Evolutionary conservation across 2,888 invertebrate species (phyloP).

Genomic region (Blastobasis adustella): DNA sequence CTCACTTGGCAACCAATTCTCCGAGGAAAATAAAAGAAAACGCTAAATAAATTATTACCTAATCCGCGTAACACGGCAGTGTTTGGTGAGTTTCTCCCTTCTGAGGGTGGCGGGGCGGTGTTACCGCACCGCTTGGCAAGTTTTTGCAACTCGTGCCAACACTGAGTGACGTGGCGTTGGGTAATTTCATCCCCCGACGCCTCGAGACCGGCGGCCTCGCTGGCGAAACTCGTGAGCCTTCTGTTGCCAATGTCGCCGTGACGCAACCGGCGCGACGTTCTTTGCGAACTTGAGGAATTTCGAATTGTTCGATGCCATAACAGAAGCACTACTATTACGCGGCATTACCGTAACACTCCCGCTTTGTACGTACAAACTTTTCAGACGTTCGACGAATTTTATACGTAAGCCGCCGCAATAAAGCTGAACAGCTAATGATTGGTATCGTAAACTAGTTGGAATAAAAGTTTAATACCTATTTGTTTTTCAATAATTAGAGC

Average conservation of each 20-base stretch:
- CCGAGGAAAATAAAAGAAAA: constrained; percentile 22
- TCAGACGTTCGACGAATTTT: too few relatives aligned
- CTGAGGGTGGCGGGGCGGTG: constrained; percentile 22
- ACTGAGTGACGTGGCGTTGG: constrained; percentile 32
- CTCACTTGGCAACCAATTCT: constrained; percentile 1
- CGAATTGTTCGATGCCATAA: too few relatives aligned
- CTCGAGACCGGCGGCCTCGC: background rate
- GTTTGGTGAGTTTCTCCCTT: constrained; percentile 34
- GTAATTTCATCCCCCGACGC: constrained; percentile 18
- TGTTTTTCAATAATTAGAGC: constrained; percentile 1
- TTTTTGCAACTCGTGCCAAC: constrained; percentile 39
- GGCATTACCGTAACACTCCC: too few relatives aligned
- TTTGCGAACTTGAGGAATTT: too few relatives aligned
- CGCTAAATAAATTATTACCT: constrained; percentile 50
- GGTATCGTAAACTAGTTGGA: too few relatives aligned
- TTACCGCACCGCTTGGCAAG: constrained; percentile 38
- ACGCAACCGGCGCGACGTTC: too few relatives aligned
- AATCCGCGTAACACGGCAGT: constrained; percentile 44
- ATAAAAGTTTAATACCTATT: background rate
- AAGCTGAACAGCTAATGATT: too few relatives aligned
- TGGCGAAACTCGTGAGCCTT: constrained; percentile 3
- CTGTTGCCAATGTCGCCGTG: too few relatives aligned
- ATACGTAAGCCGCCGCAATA: too few relatives aligned
- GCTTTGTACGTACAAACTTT: too few relatives aligned
- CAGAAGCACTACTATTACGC: too few relatives aligned